These are phyloP conservation scores for Callionymus lyra DNA, from an alignment of 2,113 vertebrate species.

Conservation along the genomic window DNA sequence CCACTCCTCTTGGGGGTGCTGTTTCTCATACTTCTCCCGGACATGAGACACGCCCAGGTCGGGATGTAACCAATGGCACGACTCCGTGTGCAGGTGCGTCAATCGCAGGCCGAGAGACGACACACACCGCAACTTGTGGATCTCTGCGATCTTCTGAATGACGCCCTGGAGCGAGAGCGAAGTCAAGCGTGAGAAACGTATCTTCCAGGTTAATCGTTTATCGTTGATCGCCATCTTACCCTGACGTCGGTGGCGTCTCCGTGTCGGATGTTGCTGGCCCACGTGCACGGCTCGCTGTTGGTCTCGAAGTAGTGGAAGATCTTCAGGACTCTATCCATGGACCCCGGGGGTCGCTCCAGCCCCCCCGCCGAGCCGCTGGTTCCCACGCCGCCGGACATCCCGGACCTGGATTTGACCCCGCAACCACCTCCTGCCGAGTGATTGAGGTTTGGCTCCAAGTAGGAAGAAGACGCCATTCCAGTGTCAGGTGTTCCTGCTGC, in stretches of 20 bases:
- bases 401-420: constrained; percentile 80
- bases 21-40: constrained; percentile 88
- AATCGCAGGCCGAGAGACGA: constrained; percentile 90
- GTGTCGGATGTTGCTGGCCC: constrained; percentile 93
- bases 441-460: constrained; percentile 91
- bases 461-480: constrained; percentile 96
- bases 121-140: constrained; percentile 88
- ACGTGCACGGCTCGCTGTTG: constrained; percentile 83
- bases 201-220: neutral
- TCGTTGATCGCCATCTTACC: constrained; percentile 60
- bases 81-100: constrained; percentile 87
- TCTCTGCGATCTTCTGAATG: constrained; percentile 97
- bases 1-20: constrained; percentile 93
- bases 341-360: constrained; percentile 79
- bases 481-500: constrained; percentile 65
- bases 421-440: constrained; percentile 74
- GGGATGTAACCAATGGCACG: constrained; percentile 91
- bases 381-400: constrained; percentile 55
- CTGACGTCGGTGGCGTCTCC: constrained; percentile 93
- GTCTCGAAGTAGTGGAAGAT: constrained; percentile 97
- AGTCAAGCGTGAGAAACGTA: neutral
- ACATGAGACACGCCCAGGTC: constrained; percentile 92
- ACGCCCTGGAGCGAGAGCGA: constrained; percentile 73
- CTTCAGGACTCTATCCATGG: constrained; percentile 88
- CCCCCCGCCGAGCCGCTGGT: constrained; percentile 73